A percentile compares a stretch with the other conserved stretches of the same genome.
Evolutionary conservation across 2,888 invertebrate species (phyloP).

Genomic region (Tridacna gigas): DNA sequence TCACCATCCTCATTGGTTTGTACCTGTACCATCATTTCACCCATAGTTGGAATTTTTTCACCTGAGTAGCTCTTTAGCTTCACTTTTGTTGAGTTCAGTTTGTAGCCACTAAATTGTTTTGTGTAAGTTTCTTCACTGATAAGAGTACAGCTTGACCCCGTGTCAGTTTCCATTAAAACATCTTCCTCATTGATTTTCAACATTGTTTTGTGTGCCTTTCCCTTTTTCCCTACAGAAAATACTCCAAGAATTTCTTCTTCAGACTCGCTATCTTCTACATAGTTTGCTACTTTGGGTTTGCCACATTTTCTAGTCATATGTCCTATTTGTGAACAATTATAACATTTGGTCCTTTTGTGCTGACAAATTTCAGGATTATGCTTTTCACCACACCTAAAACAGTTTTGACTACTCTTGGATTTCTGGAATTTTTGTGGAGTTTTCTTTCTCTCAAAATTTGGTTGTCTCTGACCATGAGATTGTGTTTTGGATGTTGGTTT

Average conservation of each 20-base stretch:
- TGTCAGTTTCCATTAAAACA: slow-evolving; percentile 8
- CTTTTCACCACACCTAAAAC: no score
- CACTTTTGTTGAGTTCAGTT: not conserved
- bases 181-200: no score
- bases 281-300: no score
- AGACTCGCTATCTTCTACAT: no score
- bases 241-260: no score
- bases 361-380: no score
- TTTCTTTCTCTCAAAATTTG: no score
- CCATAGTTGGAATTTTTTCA: slow-evolving; percentile 2
- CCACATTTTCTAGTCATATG: no score
- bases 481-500: not conserved
- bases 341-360: no score
- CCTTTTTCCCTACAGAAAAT: not conserved
- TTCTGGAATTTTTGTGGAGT: not conserved
- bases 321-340: no score
- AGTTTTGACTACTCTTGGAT: no score
- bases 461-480: not conserved
- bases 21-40: not conserved
- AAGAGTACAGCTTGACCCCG: not conserved
- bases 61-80: slow-evolving; percentile 17
- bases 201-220: no score
- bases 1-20: not conserved
- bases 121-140: slow-evolving; percentile 7
- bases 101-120: not conserved